Conservation (phyloP, 2,888 invertebrate species). For the Melinopterus prodromus region DNA sequence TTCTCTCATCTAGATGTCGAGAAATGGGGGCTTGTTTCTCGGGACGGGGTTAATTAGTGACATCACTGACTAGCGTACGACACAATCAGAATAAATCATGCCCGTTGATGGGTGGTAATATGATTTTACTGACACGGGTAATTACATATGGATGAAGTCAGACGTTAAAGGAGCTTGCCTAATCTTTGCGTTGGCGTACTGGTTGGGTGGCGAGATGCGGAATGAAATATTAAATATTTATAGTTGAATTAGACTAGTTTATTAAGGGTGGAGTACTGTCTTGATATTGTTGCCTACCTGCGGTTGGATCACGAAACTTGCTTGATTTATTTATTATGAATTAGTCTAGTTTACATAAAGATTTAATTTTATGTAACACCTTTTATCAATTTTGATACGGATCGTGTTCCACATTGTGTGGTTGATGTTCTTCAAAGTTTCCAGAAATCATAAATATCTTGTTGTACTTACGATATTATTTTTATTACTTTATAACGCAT, state of each 20-base stretch:
- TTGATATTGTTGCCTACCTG: too few relatives aligned
- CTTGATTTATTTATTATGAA: too few relatives aligned
- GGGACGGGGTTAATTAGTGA: neutral
- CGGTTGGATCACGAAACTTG: too few relatives aligned
- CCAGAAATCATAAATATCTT: too few relatives aligned
- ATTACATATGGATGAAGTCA: constrained; percentile 18
- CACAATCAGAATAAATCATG: constrained; percentile 27
- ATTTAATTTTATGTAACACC: too few relatives aligned
- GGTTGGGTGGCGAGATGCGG: neutral
- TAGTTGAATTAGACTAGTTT: neutral
- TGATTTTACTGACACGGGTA: constrained; percentile 23
- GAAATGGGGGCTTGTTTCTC: neutral
- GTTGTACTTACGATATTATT: too few relatives aligned
- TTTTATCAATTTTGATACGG: too few relatives aligned
- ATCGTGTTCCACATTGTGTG: too few relatives aligned
- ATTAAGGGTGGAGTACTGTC: too few relatives aligned
- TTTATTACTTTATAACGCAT: too few relatives aligned
- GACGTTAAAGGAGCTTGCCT: constrained; percentile 15
- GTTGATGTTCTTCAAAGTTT: too few relatives aligned
- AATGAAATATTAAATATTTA: neutral
- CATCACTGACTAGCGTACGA: neutral
- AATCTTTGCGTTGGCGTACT: neutral
- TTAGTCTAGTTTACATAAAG: too few relatives aligned
- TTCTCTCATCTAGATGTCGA: neutral
- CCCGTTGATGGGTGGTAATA: constrained; percentile 22